phyloP scores from a whole-genome alignment of 2,113 vertebrate genomes.

The Leptocoma aspasia region DNA sequence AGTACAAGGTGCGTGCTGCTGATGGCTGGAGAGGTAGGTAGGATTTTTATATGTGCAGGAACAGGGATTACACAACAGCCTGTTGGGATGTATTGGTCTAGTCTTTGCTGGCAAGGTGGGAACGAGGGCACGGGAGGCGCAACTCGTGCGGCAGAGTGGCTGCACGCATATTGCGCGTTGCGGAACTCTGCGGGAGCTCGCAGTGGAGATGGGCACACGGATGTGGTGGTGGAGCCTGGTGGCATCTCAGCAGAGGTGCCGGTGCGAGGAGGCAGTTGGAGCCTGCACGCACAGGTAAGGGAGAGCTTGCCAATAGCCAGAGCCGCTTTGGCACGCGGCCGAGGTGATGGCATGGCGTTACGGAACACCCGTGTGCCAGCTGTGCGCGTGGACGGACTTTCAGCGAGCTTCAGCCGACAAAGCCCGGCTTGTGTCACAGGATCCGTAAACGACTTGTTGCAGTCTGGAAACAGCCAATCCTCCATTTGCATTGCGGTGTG shows the following conservation, averaged over 20 bases:
- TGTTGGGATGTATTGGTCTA: not conserved
- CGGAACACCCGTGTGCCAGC: accelerated
- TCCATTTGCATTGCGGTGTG: accelerated
- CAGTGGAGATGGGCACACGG: accelerated
- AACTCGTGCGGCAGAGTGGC: accelerated
- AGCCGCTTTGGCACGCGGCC: accelerated
- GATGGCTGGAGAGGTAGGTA: not conserved
- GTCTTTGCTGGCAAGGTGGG: not conserved
- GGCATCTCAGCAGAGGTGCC: not conserved
- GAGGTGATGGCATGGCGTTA: not conserved
- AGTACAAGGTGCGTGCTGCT: accelerated
- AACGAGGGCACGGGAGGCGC: accelerated
- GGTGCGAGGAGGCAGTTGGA: accelerated
- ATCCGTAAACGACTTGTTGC: not conserved
- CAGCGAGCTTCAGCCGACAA: not conserved
- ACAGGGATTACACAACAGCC: accelerated
- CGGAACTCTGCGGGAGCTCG: accelerated
- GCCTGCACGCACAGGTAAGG: accelerated
- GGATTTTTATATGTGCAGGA: accelerated
- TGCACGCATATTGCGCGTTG: accelerated
- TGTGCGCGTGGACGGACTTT: accelerated
- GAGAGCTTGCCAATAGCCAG: not conserved
- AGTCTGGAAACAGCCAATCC: not conserved
- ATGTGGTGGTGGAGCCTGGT: not conserved
- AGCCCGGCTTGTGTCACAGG: accelerated